Conservation (phyloP, 2,888 invertebrate genomes). For the Campaea margaritaria region DNA sequence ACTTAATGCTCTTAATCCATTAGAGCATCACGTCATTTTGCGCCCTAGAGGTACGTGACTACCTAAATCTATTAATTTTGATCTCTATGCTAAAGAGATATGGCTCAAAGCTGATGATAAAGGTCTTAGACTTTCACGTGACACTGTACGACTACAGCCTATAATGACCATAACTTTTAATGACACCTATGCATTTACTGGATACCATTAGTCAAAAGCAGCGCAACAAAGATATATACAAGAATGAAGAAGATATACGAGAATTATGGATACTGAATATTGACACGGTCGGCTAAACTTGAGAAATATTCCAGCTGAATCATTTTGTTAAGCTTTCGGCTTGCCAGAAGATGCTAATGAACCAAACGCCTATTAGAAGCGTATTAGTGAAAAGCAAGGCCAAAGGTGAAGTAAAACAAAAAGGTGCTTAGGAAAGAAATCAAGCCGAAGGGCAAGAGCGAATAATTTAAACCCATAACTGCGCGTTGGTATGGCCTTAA, state of each 20-base stretch:
- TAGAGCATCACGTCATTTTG: constrained; percentile 51
- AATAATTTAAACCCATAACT: constrained; percentile 37
- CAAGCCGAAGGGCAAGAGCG: constrained; percentile 44
- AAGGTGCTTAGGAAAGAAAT: constrained; percentile 42
- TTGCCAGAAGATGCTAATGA: no score
- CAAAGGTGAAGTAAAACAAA: constrained; percentile 45
- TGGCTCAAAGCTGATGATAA: constrained; percentile 15
- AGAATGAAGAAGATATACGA: constrained; percentile 24
- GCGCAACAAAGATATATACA: constrained; percentile 25
- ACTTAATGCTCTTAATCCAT: constrained; percentile 56
- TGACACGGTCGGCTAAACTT: neutral
- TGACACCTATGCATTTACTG: constrained; percentile 43
- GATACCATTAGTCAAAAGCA: constrained; percentile 39
- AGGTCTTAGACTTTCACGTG: constrained; percentile 52
- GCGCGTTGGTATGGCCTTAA: constrained; percentile 33
- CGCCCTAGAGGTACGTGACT: constrained; percentile 37
- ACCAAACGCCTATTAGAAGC: no score
- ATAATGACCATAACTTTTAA: constrained; percentile 44
- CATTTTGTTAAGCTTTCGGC: no score
- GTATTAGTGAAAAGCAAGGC: constrained; percentile 45
- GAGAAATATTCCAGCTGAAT: neutral
- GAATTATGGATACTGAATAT: constrained; percentile 22
- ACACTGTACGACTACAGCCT: constrained; percentile 52
- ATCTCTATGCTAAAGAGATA: constrained; percentile 19
- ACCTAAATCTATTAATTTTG: neutral